phyloP scores from a whole-genome alignment of 2,113 vertebrate species.

The Oreochromis aureus region DNA sequence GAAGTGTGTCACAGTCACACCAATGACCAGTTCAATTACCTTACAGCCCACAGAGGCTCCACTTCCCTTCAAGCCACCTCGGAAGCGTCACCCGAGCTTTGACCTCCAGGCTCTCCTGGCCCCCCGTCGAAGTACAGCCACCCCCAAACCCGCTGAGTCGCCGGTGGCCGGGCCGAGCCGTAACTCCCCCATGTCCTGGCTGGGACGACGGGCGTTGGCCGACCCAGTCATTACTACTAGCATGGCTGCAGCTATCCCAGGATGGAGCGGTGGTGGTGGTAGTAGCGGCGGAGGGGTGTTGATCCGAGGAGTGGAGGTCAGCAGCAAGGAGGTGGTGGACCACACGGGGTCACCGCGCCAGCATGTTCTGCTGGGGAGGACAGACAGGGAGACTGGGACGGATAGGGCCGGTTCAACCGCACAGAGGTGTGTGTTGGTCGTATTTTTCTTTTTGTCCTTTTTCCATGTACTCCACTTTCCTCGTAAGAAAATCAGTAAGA shows the following conservation, averaged over 20 bases:
- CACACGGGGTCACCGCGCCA: slow-evolving; percentile 83
- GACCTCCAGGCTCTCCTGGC: slow-evolving; percentile 77
- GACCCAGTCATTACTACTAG: slow-evolving; percentile 66
- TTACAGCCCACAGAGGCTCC: slow-evolving; percentile 59
- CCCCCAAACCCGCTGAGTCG: slow-evolving; percentile 50
- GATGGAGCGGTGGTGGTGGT: background rate
- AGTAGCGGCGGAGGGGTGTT: slow-evolving; percentile 66
- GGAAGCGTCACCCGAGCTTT: slow-evolving; percentile 76
- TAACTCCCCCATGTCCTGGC: slow-evolving; percentile 73
- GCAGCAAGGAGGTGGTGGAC: slow-evolving; percentile 88
- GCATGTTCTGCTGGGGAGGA: slow-evolving; percentile 81
- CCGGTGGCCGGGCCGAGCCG: slow-evolving; percentile 25
- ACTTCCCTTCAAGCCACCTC: slow-evolving; percentile 66
- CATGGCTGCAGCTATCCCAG: slow-evolving; percentile 60
- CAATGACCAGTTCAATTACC: background rate
- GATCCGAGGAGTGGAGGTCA: slow-evolving; percentile 87
- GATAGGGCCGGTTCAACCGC: slow-evolving; percentile 48
- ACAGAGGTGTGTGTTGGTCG: slow-evolving; percentile 53
- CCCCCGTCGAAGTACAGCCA: slow-evolving; percentile 44
- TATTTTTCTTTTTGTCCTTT: background rate
- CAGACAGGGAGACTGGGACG: slow-evolving; percentile 65
- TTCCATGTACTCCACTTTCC: background rate
- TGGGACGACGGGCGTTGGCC: slow-evolving; percentile 51
- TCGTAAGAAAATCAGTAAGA: background rate
- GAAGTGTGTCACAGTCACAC: background rate